phyloP scores from a whole-genome alignment of 2,797 vertebrate genomes.

The Holocentrus rufus region DNA sequence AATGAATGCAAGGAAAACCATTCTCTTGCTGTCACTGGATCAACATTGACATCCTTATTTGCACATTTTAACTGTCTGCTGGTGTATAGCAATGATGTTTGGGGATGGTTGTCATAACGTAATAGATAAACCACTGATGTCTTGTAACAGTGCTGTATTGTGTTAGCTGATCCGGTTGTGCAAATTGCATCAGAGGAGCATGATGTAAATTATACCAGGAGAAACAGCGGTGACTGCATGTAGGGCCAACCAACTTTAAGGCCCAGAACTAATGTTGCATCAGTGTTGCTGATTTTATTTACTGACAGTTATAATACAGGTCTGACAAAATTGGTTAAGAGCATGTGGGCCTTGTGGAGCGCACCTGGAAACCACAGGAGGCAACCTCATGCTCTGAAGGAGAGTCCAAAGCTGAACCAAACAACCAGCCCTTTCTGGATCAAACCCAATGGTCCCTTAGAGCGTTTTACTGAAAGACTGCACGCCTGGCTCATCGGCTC shows the following conservation, averaged over 20 bases:
- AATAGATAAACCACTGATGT: slow-evolving; percentile 6
- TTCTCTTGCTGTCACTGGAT: slow-evolving; percentile 32
- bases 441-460: slow-evolving; percentile 52
- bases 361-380: neutral
- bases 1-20: slow-evolving; percentile 23
- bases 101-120: slow-evolving; percentile 11
- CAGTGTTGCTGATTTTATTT: slow-evolving; percentile 25
- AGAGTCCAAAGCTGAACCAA: slow-evolving; percentile 27
- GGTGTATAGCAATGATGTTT: slow-evolving; percentile 38
- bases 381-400: slow-evolving; percentile 12
- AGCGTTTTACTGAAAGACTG: slow-evolving; percentile 44
- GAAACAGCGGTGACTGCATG: slow-evolving; percentile 28
- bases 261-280: slow-evolving; percentile 33
- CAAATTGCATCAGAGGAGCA: slow-evolving; percentile 31
- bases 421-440: slow-evolving; percentile 47
- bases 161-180: slow-evolving; percentile 48
- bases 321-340: slow-evolving; percentile 28
- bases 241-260: slow-evolving; percentile 32
- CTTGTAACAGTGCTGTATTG: slow-evolving; percentile 30
- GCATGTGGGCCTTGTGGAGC: slow-evolving; percentile 15
- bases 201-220: slow-evolving; percentile 34
- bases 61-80: slow-evolving; percentile 51
- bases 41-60: slow-evolving; percentile 31
- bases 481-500: slow-evolving; percentile 50
- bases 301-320: slow-evolving; percentile 41